These are phyloP conservation scores for Nowickia ferox DNA, from an alignment of 2,888 invertebrate species.

Conservation along the genomic window DNA sequence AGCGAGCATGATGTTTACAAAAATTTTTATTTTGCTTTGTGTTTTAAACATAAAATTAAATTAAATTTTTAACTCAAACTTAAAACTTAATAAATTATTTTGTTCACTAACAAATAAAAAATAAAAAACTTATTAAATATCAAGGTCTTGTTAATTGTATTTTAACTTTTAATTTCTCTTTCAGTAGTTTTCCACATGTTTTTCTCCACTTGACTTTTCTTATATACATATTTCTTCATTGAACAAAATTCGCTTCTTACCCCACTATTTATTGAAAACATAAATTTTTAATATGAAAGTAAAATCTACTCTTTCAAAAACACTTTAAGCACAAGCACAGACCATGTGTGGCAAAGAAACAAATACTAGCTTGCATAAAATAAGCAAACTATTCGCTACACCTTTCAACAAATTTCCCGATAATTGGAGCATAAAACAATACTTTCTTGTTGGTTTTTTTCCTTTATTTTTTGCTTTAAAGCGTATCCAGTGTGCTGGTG, in stretches of 20 bases:
- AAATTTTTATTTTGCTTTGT: background rate
- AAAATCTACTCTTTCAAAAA: slow-evolving; percentile 62
- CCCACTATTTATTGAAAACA: slow-evolving; percentile 27
- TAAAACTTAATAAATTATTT: background rate
- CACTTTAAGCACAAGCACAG: slow-evolving; percentile 10
- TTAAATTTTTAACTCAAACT: background rate
- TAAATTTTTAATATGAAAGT: slow-evolving; percentile 61
- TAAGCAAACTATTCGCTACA: slow-evolving; percentile 57
- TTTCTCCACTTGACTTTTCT: slow-evolving; percentile 53
- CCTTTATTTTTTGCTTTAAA: background rate
- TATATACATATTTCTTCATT: slow-evolving; percentile 37
- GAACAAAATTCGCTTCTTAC: slow-evolving; percentile 19
- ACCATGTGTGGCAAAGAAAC: slow-evolving; percentile 47
- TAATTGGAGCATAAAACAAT: slow-evolving; percentile 72
- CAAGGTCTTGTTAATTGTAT: slow-evolving; percentile 50
- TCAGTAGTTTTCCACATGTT: slow-evolving; percentile 58
- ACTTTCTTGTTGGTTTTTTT: slow-evolving; percentile 67
- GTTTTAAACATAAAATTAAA: background rate
- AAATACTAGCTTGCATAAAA: slow-evolving; percentile 35
- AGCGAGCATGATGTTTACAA: background rate
- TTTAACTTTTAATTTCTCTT: slow-evolving; percentile 62
- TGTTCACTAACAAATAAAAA: background rate
- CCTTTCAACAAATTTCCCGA: slow-evolving; percentile 72
- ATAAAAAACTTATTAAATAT: slow-evolving; percentile 15
- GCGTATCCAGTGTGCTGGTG: background rate